Percentiles rank a stretch among this genome's conserved stretches.
Evolutionary conservation across 2,113 vertebrate genomes (phyloP).

Genomic region (Phaetusa simplex): DNA sequence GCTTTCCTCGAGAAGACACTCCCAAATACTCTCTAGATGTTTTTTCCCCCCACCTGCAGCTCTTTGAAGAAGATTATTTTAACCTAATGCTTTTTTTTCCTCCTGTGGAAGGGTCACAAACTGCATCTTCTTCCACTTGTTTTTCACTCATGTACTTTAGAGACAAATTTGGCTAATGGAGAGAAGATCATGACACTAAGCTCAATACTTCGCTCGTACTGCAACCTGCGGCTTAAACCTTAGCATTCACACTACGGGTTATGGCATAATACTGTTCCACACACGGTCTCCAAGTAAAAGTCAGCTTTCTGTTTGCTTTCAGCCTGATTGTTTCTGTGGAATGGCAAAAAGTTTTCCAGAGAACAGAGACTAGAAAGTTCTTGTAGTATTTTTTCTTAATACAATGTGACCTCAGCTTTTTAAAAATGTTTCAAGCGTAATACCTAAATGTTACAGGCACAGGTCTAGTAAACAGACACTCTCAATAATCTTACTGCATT

Average conservation of each 20-base stretch:
- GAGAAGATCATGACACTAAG: neutral
- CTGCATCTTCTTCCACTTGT: neutral
- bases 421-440: neutral
- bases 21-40: neutral
- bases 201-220: neutral
- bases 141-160: neutral
- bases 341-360: neutral
- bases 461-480: neutral
- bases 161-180: neutral
- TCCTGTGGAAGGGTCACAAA: neutral
- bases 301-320: neutral
- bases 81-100: neutral
- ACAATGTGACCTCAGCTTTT: neutral
- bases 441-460: neutral
- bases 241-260: neutral
- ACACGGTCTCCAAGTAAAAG: neutral
- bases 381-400: neutral
- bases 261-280: neutral
- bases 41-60: neutral
- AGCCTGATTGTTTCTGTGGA: neutral
- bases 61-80: neutral
- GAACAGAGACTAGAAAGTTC: neutral
- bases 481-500: neutral
- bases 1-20: neutral
- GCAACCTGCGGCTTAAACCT: neutral